A percentile compares a stretch with the other conserved stretches of the same genome.
These are phyloP conservation scores for Erethizon dorsatum DNA, from an alignment of 2,797 vertebrate species.

Conservation along the genomic window DNA sequence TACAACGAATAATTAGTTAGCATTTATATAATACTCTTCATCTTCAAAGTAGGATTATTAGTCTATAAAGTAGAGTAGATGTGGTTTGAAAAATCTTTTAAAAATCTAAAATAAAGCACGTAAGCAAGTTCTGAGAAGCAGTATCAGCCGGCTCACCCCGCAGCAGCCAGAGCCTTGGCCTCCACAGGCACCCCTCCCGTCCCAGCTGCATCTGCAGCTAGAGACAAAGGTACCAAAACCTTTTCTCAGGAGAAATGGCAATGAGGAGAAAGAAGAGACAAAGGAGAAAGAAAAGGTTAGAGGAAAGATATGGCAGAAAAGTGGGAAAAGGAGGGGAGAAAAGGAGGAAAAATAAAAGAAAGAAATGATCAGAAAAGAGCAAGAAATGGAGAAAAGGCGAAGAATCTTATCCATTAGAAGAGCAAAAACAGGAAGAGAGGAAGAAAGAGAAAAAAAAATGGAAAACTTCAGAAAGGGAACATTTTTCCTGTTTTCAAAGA, in stretches of 20 bases:
- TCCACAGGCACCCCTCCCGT: slow-evolving; percentile 77
- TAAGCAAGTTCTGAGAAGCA: slow-evolving; percentile 77
- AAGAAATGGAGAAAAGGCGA: background rate
- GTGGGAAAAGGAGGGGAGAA: background rate
- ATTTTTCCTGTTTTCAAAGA: slow-evolving; percentile 23
- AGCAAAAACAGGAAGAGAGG: slow-evolving; percentile 21
- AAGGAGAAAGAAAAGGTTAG: slow-evolving; percentile 79
- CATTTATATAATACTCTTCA: slow-evolving; percentile 78
- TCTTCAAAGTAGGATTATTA: slow-evolving; percentile 84
- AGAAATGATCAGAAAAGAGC: background rate
- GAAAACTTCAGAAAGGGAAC: slow-evolving; percentile 40
- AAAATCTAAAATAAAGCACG: slow-evolving; percentile 80
- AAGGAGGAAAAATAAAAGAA: background rate
- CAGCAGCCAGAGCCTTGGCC: slow-evolving; percentile 80
- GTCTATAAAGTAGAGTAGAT: slow-evolving; percentile 77
- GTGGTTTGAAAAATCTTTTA: slow-evolving; percentile 80
- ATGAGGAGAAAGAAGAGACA: slow-evolving; percentile 75
- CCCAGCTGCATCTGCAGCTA: slow-evolving; percentile 81
- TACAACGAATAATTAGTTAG: slow-evolving; percentile 77
- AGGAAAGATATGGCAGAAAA: slow-evolving; percentile 51
- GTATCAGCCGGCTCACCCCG: slow-evolving; percentile 63
- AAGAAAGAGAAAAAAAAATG: background rate
- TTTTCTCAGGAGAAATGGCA: slow-evolving; percentile 81
- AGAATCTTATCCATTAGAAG: background rate
- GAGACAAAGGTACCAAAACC: slow-evolving; percentile 83